phyloP scores from a whole-genome alignment of 2,113 vertebrate species.

The Apus apus region DNA sequence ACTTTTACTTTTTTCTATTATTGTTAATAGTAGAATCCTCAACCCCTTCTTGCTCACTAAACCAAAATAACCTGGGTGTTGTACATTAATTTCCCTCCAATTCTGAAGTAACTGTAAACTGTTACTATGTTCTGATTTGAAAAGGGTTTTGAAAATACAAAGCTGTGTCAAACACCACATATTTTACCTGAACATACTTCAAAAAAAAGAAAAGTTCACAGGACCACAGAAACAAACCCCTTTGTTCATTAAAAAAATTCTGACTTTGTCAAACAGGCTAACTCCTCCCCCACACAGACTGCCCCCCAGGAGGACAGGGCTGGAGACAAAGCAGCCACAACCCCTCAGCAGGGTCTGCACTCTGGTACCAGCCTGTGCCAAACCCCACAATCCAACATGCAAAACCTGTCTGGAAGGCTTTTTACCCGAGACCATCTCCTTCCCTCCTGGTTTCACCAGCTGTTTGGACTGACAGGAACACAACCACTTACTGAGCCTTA shows the following conservation, averaged over 20 bases:
- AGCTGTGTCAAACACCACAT: too few relatives aligned
- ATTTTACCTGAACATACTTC: neutral
- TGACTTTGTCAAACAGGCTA: neutral
- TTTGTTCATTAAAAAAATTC: neutral
- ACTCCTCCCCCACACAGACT: neutral
- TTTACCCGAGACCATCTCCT: neutral
- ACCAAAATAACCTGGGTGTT: neutral
- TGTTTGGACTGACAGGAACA: neutral
- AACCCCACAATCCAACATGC: neutral
- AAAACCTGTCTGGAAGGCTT: neutral
- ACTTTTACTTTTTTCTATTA: neutral
- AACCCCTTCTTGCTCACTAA: neutral
- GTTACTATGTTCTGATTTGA: neutral
- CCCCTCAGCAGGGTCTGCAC: neutral
- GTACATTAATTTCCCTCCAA: neutral
- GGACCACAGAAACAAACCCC: neutral
- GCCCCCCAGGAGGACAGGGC: neutral
- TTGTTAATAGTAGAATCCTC: accelerated
- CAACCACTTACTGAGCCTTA: neutral
- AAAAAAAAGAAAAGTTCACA: neutral
- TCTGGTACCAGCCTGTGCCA: neutral
- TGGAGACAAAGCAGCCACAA: neutral
- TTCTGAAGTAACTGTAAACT: accelerated
- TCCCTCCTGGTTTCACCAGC: neutral
- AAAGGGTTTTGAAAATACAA: neutral